Evolutionary conservation across 2,113 vertebrate species (phyloP), one percentile per base, ranked within the genome.

Genomic region (Xiphophorus maculatus): DNA sequence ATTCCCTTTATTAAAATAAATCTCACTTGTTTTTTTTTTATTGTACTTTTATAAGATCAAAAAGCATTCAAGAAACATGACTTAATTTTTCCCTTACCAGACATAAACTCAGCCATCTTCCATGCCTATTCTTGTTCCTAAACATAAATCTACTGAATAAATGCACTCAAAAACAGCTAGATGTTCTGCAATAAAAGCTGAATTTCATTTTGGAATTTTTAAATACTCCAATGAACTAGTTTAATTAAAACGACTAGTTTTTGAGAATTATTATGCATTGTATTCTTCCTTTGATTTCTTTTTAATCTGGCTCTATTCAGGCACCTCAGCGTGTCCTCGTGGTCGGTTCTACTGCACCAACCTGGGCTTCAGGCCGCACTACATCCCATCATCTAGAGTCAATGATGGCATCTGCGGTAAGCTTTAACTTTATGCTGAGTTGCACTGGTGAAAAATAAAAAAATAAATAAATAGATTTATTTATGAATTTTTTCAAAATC

Each of bases 331-430:
- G 1, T 96, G 96, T 87, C 91, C 95, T 7, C 94, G 87, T 0
- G 95, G 96, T 8, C 93, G 90, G n/a, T 96, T 96, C 91, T 95
- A 96, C 88, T 96, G 96, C 78, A 92, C 93, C 61, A 96, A 96
- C 69, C 89, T 95, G n/a, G 95, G 96, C 60, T 95, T 94, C 80
- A 94, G 94, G 54, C 93, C 96, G 37, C 85, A 92, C 74, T 96
- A 96, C 81, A 86, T 91, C 66, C 92, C 90, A 12, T 93, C 92
- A 35, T 93, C 92, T 3, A 25, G 92, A 48, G 90, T 93, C 78
- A 93, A 93, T 4, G 92, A 93, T 19, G 92, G 90, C 71, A 90
- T 93, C 77, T 93, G 91, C 66, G 91, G 91, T 93, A 83, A 90
- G 29, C 27, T 63, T 29, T 19, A 2, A 30, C 74, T 70, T 67